phyloP scores from a whole-genome alignment of 1,140 invertebrate genomes.

The Mya arenaria region DNA sequence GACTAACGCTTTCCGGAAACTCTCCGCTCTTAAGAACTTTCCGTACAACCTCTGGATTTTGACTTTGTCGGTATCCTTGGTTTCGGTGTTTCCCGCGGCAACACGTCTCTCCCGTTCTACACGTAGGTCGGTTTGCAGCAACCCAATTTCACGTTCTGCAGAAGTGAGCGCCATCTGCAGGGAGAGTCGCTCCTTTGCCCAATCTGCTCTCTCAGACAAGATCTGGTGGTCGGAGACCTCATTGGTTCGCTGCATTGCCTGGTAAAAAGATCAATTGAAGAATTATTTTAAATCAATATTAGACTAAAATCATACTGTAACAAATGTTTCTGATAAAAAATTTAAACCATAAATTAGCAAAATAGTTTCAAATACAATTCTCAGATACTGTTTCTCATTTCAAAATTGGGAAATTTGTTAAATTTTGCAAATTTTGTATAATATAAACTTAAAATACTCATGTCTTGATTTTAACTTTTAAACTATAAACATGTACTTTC shows the following conservation, averaged over 20 bases:
- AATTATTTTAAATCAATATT: too few species aligned
- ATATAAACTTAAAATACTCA: too few species aligned
- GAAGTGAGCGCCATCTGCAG: conserved; percentile 75
- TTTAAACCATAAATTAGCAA: too few species aligned
- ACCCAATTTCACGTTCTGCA: conserved; percentile 72
- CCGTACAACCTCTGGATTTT: conserved; percentile 88
- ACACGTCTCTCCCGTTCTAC: conserved; percentile 60
- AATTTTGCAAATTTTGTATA: too few species aligned
- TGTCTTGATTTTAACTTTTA: too few species aligned
- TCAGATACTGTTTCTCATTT: too few species aligned
- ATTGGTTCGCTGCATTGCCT: conserved; percentile 39
- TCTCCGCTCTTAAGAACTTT: conserved; percentile 89
- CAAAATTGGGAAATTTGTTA: too few species aligned
- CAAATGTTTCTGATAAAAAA: too few species aligned
- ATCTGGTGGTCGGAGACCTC: conserved; percentile 24
- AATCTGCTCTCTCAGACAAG: conserved; percentile 72
- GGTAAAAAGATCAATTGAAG: background rate
- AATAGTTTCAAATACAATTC: too few species aligned
- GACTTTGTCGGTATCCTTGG: conserved; percentile 38
- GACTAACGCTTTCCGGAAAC: conserved; percentile 90
- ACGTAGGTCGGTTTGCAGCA: conserved; percentile 69
- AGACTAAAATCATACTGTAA: too few species aligned
- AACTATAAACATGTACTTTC: too few species aligned
- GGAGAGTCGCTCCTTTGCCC: conserved; percentile 77
- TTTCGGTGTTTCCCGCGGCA: conserved; percentile 53